Conservation (phyloP, 2,797 vertebrate genomes). For the Rhinogobio ventralis region DNA sequence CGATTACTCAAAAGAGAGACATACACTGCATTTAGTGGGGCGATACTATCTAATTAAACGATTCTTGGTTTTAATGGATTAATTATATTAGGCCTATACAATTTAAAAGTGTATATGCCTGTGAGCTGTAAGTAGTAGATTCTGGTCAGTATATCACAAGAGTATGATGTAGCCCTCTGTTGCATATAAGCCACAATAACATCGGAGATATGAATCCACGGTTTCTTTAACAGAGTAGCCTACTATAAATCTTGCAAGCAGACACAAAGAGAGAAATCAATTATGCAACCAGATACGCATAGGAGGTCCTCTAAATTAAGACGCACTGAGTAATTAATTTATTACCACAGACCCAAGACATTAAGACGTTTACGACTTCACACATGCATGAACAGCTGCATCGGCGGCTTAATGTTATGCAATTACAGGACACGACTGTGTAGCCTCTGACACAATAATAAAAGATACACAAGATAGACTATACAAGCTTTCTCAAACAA, state of each 20-base stretch:
- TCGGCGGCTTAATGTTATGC: constrained; percentile 65
- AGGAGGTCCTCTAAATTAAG: neutral
- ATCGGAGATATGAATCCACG: neutral
- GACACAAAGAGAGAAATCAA: constrained; percentile 47
- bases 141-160: neutral
- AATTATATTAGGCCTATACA: neutral
- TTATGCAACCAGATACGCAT: constrained; percentile 29
- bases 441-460: neutral
- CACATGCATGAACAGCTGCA: constrained; percentile 88
- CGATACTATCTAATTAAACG: neutral
- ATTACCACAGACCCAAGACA: constrained; percentile 78
- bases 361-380: constrained; percentile 97
- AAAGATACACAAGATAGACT: neutral
- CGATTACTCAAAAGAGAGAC: neutral
- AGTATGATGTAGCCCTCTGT: neutral
- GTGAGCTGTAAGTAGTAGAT: neutral
- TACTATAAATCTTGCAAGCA: constrained; percentile 69
- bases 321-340: constrained; percentile 77
- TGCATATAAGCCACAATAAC: neutral
- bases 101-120: neutral
- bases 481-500: constrained; percentile 13
- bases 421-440: constrained; percentile 48
- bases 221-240: constrained; percentile 59
- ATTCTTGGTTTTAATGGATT: neutral
- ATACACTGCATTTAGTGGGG: neutral